These are phyloP conservation scores for Malacoctenus gilli DNA, from an alignment of 2,797 vertebrate species.

Conservation along the genomic window DNA sequence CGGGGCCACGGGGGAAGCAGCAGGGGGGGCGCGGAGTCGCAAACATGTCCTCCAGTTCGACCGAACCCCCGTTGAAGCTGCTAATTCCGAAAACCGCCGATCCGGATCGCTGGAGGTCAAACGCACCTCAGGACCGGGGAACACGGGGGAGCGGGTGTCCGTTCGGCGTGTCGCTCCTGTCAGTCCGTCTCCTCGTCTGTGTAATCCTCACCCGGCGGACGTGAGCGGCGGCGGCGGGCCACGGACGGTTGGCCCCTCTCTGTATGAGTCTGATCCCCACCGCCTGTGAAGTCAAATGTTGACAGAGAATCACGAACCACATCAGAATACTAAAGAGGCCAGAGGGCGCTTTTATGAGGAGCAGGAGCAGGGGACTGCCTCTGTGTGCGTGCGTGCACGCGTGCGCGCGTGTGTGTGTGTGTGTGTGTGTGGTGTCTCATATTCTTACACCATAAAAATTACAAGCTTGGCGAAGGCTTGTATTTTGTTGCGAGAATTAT, in stretches of 20 bases:
- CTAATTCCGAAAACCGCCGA: conserved; percentile 7
- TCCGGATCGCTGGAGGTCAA: conserved; percentile 25
- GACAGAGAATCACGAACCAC: conserved; percentile 65
- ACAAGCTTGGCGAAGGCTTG: conserved; percentile 18
- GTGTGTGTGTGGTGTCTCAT: conserved; percentile 8
- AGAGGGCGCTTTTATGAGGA: conserved; percentile 45
- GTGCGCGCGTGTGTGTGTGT: neutral
- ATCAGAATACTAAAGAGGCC: conserved; percentile 71
- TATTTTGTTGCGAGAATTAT: conserved; percentile 32
- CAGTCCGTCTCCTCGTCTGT: conserved; percentile 24
- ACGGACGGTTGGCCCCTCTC: conserved; percentile 52
- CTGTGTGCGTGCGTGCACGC: conserved; percentile 11
- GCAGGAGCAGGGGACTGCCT: neutral
- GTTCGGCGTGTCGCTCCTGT: conserved; percentile 30
- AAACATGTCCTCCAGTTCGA: neutral
- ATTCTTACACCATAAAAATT: conserved; percentile 38
- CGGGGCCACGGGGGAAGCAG: conserved; percentile 4
- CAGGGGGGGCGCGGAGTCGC: neutral
- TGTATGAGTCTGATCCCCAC: conserved; percentile 59
- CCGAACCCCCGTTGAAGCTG: conserved; percentile 1
- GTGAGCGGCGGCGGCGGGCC: conserved; percentile 38
- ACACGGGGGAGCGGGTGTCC: conserved; percentile 11
- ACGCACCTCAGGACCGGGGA: conserved; percentile 16
- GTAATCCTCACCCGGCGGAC: conserved; percentile 38
- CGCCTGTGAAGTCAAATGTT: conserved; percentile 71